Conservation (phyloP, 2,888 invertebrate species). For the Macrosoma leucophasiata region DNA sequence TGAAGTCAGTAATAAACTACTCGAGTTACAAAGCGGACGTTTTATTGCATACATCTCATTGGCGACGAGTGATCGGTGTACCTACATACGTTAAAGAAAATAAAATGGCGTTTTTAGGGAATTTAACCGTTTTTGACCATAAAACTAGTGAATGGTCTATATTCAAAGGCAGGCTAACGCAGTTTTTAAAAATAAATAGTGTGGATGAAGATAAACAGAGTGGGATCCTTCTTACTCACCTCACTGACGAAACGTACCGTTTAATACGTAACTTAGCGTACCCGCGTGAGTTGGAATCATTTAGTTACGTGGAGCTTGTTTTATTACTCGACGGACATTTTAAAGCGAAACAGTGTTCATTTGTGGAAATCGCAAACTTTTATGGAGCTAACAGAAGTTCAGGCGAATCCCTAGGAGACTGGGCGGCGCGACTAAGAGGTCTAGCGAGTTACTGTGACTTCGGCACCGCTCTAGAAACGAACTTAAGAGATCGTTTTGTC, state of each 20-base stretch:
- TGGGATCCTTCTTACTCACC: slow-evolving; percentile 8
- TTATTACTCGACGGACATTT: slow-evolving; percentile 16
- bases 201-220: too few species aligned
- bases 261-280: slow-evolving; percentile 16
- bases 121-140: slow-evolving; percentile 9
- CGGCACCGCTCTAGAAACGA: slow-evolving; percentile 19
- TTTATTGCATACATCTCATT: too few species aligned
- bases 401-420: slow-evolving; percentile 17
- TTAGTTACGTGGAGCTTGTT: slow-evolving; percentile 14
- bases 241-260: slow-evolving; percentile 16
- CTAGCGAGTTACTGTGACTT: slow-evolving; percentile 19
- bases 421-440: slow-evolving; percentile 16
- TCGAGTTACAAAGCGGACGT: too few species aligned
- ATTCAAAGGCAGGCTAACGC: slow-evolving; percentile 4
- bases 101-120: too few species aligned
- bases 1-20: too few species aligned
- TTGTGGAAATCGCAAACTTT: slow-evolving; percentile 15
- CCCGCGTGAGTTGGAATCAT: slow-evolving; percentile 16
- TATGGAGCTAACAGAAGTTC: slow-evolving; percentile 11
- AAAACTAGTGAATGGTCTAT: slow-evolving; percentile 8
- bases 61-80: too few species aligned
- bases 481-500: slow-evolving; percentile 23
- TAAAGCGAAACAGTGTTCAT: slow-evolving; percentile 12
- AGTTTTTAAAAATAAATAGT: too few species aligned
- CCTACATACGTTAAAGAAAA: too few species aligned